Conservation (phyloP, 2,888 invertebrate genomes). For the Scaptomyza reducta region DNA sequence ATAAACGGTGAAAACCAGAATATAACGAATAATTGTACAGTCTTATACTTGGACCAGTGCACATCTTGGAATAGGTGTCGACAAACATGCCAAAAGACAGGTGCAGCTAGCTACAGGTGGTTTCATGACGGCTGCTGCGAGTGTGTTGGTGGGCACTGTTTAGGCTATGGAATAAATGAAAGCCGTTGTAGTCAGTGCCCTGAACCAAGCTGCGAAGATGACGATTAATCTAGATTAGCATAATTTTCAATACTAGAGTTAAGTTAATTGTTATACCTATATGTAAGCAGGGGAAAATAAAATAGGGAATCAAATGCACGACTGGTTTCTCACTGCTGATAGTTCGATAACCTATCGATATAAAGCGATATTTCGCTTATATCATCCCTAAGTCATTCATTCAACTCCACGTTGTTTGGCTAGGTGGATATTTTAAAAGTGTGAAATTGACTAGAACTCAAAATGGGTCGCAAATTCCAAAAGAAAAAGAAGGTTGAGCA, state of each 20-base stretch:
- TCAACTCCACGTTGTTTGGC: slow-evolving; percentile 70
- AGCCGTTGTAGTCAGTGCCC: slow-evolving; percentile 89
- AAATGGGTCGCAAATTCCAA: slow-evolving; percentile 76
- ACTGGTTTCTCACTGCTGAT: background rate
- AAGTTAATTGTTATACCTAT: slow-evolving; percentile 24
- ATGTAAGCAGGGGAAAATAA: slow-evolving; percentile 15
- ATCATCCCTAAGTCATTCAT: slow-evolving; percentile 39
- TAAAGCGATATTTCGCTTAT: slow-evolving; percentile 19
- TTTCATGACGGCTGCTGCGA: slow-evolving; percentile 97
- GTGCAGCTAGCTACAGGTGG: slow-evolving; percentile 61
- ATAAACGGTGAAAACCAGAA: slow-evolving; percentile 77
- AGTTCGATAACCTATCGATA: slow-evolving; percentile 23
- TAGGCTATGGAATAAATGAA: slow-evolving; percentile 94
- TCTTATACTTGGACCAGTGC: slow-evolving; percentile 95
- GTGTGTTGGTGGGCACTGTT: slow-evolving; percentile 93
- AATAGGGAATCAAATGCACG: slow-evolving; percentile 5
- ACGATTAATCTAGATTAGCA: slow-evolving; percentile 52
- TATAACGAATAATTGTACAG: slow-evolving; percentile 92
- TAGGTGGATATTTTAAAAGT: background rate
- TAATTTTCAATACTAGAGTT: background rate
- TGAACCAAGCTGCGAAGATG: slow-evolving; percentile 87
- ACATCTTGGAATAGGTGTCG: slow-evolving; percentile 95
- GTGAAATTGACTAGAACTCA: background rate
- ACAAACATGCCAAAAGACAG: slow-evolving; percentile 87
- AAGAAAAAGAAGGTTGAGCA: slow-evolving; percentile 70